Base-by-base conservation (phyloP, 2,797 vertebrate species). In the Enteromius afrohamiltoni region DNA sequence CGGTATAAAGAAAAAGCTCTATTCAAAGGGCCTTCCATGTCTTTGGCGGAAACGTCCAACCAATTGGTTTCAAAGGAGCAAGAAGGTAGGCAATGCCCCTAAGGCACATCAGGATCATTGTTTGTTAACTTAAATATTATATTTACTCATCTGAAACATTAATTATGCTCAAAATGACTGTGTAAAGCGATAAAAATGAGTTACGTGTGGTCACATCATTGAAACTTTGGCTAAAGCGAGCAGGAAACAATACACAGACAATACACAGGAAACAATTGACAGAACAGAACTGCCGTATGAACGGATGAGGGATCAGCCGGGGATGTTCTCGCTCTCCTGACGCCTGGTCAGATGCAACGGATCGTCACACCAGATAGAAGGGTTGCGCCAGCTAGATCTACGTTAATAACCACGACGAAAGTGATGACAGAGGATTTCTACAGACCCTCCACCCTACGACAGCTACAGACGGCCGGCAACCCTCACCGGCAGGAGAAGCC, bases 301-400 rank as follows among this genome's bases (percentile, higher is more conserved):
- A 84, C 86, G 70, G 76, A 79, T 34, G 86, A 87, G 88, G 87
- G 79, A 88, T 90, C 89, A 84, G 86, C 88, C 69, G 16, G 55
- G 80, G 78, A 53, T 26, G 31, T 45, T 69, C 55, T 47, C 65
- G 37, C 71, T 84, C 82, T 80, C 77, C 74, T 58, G 76, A 62
- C 69, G 78, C 64, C 83, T 84, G 83, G 86, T 88, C 89, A 84
- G 86, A 89, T 70, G 68, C 84, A 73, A 67, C 69, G 17, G 76
- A 87, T 89, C 87, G 26, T 89, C 85, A 86, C 84, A 80, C 88
- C 87, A 87, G 86, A 79, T 55, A 40, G 64, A 69, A 21, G 73
- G 83, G 65, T 80, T 55, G 42, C 53, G 69, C 77, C 34, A 23
- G n/a, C 77, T 58, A 60, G 11, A 62, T 71, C 74, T 87, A 69